Evolutionary conservation across 2,797 vertebrate species (phyloP).

Genomic region (Phrynocephalus forsythii): DNA sequence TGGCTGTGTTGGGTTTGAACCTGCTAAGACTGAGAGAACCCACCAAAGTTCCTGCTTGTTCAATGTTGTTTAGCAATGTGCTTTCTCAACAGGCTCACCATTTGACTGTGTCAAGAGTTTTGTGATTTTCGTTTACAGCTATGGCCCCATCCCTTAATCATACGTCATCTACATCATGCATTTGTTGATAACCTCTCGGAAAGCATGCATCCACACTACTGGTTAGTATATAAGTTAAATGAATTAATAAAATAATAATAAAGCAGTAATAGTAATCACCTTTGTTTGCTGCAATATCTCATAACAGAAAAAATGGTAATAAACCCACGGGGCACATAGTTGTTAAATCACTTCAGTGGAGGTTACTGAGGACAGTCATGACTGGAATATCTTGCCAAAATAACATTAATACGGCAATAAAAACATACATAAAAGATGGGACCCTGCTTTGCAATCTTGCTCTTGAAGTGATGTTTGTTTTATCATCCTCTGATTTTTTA

Average conservation of each 20-base stretch:
- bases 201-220: no score
- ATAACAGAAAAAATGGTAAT: background rate
- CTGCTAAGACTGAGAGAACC: background rate
- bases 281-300: background rate
- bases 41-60: background rate
- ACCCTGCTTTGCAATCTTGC: background rate
- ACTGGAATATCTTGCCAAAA: background rate
- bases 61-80: background rate
- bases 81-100: background rate
- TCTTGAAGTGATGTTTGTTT: background rate
- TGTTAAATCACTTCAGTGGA: background rate
- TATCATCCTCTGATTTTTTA: background rate
- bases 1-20: background rate
- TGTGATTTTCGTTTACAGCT: background rate
- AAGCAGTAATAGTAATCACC: background rate
- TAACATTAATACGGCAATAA: background rate
- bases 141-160: no score
- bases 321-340: background rate
- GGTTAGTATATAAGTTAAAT: no score
- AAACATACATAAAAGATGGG: background rate
- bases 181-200: no score
- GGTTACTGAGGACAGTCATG: background rate
- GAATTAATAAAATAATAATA: no score
- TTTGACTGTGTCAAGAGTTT: background rate
- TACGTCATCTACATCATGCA: no score